Conservation (phyloP, 2,797 vertebrate genomes). For the Rhincodon typus region DNA sequence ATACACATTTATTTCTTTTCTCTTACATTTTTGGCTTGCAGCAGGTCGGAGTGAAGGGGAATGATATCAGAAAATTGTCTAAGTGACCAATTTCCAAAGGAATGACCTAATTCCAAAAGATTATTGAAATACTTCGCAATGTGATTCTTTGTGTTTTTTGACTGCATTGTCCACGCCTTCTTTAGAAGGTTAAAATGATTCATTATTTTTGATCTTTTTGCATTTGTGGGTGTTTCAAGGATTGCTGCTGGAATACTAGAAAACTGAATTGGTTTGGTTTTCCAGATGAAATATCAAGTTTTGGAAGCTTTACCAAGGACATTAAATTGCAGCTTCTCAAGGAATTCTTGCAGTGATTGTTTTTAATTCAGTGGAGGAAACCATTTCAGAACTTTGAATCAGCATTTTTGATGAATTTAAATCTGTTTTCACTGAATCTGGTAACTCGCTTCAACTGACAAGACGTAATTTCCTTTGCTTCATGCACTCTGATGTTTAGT, state of each 20-base stretch:
- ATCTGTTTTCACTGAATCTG: conserved; percentile 1
- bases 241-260: neutral
- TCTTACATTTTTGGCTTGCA: neutral
- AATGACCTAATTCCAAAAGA: neutral
- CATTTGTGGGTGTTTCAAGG: neutral
- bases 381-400: neutral
- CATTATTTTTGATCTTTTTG: conserved; percentile 33
- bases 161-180: neutral
- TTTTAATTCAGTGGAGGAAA: neutral
- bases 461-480: neutral
- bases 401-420: conserved; percentile 14
- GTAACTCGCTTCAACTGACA: neutral
- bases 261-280: neutral
- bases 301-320: conserved; percentile 38
- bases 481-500: neutral
- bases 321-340: conserved; percentile 34
- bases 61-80: neutral
- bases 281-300: conserved; percentile 38
- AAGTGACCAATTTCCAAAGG: neutral
- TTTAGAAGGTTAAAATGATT: neutral
- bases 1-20: conserved; percentile 37
- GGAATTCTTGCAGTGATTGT: conserved; percentile 36
- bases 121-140: neutral
- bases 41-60: neutral
- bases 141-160: neutral